Conservation (phyloP, 2,113 vertebrate species). For the Pithys albifrons region DNA sequence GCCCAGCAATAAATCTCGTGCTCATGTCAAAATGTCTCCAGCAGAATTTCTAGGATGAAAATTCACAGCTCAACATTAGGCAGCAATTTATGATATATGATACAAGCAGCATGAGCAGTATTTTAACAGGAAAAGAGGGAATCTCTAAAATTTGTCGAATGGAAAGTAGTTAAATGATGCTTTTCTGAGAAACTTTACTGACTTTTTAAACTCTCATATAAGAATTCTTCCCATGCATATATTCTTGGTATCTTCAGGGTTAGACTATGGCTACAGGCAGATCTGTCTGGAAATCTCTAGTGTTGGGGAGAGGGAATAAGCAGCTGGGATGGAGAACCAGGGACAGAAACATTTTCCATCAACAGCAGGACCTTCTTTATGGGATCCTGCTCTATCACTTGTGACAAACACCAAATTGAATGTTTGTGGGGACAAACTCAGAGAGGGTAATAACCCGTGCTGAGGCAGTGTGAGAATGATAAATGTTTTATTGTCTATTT, state of each 20-base stretch:
- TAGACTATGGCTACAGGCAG: background rate
- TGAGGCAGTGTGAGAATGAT: constrained; percentile 29
- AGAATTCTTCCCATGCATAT: background rate
- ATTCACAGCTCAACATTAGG: constrained; percentile 16
- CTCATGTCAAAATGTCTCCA: constrained; percentile 19
- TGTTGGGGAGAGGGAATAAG: background rate
- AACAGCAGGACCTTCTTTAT: constrained; percentile 20
- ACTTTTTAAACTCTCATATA: background rate
- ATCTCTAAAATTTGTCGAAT: constrained; percentile 12
- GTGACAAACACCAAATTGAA: constrained; percentile 51
- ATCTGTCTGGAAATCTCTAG: background rate
- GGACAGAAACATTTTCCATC: background rate
- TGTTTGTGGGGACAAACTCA: constrained; percentile 44
- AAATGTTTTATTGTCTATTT: constrained; percentile 62
- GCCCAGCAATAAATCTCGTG: constrained; percentile 35
- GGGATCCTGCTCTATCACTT: constrained; percentile 38
- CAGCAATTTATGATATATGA: constrained; percentile 22
- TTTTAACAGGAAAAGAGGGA: background rate
- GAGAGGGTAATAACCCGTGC: constrained; percentile 37
- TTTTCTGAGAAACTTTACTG: background rate
- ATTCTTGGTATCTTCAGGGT: background rate
- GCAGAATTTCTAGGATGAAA: constrained; percentile 27
- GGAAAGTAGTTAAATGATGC: background rate
- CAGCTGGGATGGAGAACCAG: background rate
- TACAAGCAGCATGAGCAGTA: background rate